These are phyloP conservation scores for Listronotus oregonensis DNA, from an alignment of 1,140 invertebrate genomes.

Conservation along the genomic window DNA sequence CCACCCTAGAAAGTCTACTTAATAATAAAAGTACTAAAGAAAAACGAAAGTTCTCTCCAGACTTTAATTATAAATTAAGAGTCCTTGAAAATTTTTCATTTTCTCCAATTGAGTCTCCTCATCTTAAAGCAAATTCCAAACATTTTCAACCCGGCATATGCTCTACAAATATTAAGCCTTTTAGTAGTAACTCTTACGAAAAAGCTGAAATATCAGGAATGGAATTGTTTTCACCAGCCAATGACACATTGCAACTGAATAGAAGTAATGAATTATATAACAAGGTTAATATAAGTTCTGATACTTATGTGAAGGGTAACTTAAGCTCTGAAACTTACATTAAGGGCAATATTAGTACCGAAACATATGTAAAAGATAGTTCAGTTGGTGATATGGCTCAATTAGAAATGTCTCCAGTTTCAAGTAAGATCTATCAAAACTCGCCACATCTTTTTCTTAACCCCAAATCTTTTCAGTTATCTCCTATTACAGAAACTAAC, in stretches of 20 bases:
- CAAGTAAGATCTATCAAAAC: conserved; percentile 2
- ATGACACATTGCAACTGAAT: neutral
- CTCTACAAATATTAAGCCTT: conserved; percentile 17
- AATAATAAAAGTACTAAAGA: neutral
- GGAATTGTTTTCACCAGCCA: neutral
- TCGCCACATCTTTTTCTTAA: conserved; percentile 3
- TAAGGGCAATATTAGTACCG: conserved; percentile 36
- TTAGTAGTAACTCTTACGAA: conserved; percentile 10
- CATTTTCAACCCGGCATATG: neutral
- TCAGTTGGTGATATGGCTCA: conserved; percentile 26
- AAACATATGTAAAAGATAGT: conserved; percentile 40
- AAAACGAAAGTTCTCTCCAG: conserved; percentile 1
- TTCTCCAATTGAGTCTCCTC: conserved; percentile 16
- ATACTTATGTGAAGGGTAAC: conserved; percentile 41
- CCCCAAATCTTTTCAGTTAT: conserved; percentile 8
- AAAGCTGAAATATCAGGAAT: neutral
- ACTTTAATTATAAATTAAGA: conserved; percentile 20
- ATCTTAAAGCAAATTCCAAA: neutral
- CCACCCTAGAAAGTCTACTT: neutral
- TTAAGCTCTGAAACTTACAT: conserved; percentile 41
- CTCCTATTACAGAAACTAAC: conserved; percentile 3
- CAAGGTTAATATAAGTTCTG: conserved; percentile 35
- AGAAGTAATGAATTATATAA: conserved; percentile 32
- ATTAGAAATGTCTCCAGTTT: conserved; percentile 26
- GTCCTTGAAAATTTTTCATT: conserved; percentile 15